These are phyloP conservation scores for Archocentrus centrarchus DNA, from an alignment of 2,113 vertebrate genomes.

Conservation along the genomic window DNA sequence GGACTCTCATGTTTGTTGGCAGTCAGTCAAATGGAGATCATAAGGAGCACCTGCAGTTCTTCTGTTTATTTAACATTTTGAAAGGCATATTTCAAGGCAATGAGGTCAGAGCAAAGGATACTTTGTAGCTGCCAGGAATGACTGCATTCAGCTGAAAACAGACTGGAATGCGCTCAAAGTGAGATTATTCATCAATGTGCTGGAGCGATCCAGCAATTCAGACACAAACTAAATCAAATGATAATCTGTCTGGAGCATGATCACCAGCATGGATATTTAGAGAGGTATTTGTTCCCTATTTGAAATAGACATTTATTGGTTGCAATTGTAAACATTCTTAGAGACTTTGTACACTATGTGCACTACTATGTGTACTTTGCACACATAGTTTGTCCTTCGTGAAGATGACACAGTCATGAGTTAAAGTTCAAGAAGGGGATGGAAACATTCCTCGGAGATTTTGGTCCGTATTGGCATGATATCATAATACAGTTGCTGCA, in stretches of 20 bases:
- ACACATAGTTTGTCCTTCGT: too few relatives aligned
- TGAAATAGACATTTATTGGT: neutral
- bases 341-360: neutral
- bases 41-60: slow-evolving; percentile 38
- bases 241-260: neutral
- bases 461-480: neutral
- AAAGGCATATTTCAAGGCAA: slow-evolving; percentile 16
- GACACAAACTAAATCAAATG: neutral
- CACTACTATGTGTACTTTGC: too few relatives aligned
- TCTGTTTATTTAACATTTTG: slow-evolving; percentile 43
- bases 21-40: slow-evolving; percentile 2
- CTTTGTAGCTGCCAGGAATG: slow-evolving; percentile 11
- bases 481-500: neutral
- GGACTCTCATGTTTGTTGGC: slow-evolving; percentile 30
- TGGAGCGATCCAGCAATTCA: neutral
- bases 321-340: neutral
- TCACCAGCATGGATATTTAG: slow-evolving; percentile 23
- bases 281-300: neutral
- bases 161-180: neutral
- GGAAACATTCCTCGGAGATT: neutral
- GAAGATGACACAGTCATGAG: neutral
- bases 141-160: neutral
- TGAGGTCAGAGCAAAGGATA: neutral
- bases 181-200: neutral
- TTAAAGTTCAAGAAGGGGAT: neutral